Evolutionary conservation across 2,888 invertebrate species (phyloP), one percentile per base, ranked within the genome.

Genomic region (Caenorhabditis plicata): DNA sequence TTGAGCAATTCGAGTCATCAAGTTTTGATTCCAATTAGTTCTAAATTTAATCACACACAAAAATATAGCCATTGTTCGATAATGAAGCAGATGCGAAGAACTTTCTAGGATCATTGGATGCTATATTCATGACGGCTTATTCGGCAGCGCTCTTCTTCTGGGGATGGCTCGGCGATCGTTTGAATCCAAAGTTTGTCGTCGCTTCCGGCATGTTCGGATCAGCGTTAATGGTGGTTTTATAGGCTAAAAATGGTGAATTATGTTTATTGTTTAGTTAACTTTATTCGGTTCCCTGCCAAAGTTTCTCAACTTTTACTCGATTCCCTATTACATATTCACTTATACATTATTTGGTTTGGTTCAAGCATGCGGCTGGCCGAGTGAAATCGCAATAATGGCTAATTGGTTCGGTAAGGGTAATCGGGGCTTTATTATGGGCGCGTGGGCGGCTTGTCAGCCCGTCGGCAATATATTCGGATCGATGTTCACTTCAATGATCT

Each of bases 381-480:
- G 81, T 47, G 83, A 83, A 38, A 82, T 84, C 13, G 82, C 84
- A 39, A 80, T 84, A 39, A 84, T 84, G 83, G 83, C 80, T 15
- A 84, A 83, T 71, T 85, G 84, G 84, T 84, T 84, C 74, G 83
- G 71, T 45, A 64, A 54, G 74, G 80, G 67, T 51, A 84, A 83
- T 64, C 83, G 84, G 13, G 85, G 85, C 17, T 76, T 84, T 32
- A 55, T 78, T 17, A 75, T 84, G 67, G 85, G 85, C 19, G 52
- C 83, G 8, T 85, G 85, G 85, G 83, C 84, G 56, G 81, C 83
- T 1, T 85, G 84, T 73, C 84, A 84, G n/a, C 83, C 83, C 31
- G 81, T 84, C 23, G 85, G 85, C 23, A 85, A 85, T 67, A 85
- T 85, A 39, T 75, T 85, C 35, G 84, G 85, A 26, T 81, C 83